Conservation (phyloP, 1,140 invertebrate species). For the Babylonia areolata region DNA sequence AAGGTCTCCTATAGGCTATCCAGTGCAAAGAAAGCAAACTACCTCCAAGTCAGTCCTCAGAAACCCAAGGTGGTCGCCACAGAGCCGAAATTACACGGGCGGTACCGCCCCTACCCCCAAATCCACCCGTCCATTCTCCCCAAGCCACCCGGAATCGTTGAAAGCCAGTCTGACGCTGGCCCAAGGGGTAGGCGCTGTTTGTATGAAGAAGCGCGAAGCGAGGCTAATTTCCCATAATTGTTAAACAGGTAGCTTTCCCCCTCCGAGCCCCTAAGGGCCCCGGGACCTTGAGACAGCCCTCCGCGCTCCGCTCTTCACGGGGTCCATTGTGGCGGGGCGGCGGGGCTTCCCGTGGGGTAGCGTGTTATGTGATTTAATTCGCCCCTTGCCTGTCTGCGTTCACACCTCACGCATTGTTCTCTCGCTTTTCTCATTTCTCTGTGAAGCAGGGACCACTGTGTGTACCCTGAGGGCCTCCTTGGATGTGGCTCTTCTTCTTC, state of each 20-base stretch:
- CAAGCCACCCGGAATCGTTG: background rate
- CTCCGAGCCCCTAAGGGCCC: background rate
- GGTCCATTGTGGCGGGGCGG: constrained; percentile 7
- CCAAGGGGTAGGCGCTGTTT: constrained; percentile 33
- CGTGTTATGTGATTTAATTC: constrained; percentile 37
- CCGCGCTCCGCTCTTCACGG: background rate
- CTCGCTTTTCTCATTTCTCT: background rate
- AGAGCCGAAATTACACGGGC: constrained; percentile 28
- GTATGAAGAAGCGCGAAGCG: constrained; percentile 33
- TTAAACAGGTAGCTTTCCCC: constrained; percentile 24
- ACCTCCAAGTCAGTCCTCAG: background rate
- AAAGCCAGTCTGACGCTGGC: constrained; percentile 1
- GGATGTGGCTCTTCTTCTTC: background rate
- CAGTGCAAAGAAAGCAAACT: no score
- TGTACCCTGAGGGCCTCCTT: background rate
- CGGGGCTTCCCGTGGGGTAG: constrained; percentile 9
- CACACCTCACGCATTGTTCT: constrained; percentile 35
- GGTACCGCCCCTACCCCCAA: background rate
- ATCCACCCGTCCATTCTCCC: constrained; percentile 15
- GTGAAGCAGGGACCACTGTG: background rate
- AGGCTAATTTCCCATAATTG: constrained; percentile 35
- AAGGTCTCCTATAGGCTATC: no score
- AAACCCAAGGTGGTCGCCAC: background rate
- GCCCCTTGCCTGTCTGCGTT: constrained; percentile 22
- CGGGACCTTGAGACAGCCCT: constrained; percentile 8